A percentile compares a stretch with the other conserved stretches of the same genome.
Conservation (phyloP, 30 jellyfish, hydroid and myxozoan genomes). For the Hydractinia echinata region DNA sequence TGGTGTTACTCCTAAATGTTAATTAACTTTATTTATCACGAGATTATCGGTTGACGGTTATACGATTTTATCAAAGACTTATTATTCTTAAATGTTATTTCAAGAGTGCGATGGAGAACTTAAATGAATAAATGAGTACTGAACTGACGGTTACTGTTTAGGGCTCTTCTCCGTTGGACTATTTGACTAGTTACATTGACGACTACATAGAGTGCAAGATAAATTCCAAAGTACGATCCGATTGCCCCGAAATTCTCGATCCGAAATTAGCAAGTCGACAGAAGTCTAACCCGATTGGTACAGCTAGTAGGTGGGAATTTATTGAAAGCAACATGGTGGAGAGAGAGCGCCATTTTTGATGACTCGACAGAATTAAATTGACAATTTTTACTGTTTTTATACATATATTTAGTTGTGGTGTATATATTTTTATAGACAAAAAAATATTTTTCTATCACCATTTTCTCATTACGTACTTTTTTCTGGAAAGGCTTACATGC, state of each 20-base stretch:
- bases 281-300: background rate
- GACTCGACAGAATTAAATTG: too few relatives aligned
- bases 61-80: background rate
- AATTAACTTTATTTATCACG: background rate
- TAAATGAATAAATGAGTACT: background rate
- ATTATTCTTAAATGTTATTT: background rate
- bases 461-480: too few relatives aligned
- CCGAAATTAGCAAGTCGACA: conserved; percentile 25
- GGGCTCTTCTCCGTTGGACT: conserved; percentile 91
- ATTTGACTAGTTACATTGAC: conserved; percentile 54
- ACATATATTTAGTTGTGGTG: too few relatives aligned
- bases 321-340: background rate
- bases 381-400: too few relatives aligned
- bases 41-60: background rate
- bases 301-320: conserved; percentile 21
- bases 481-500: too few relatives aligned
- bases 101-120: background rate
- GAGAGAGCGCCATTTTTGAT: too few relatives aligned
- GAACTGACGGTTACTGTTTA: background rate
- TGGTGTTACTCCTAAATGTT: too few relatives aligned
- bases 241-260: conserved; percentile 58
- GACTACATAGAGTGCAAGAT: conserved; percentile 68
- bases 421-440: too few relatives aligned
- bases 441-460: too few relatives aligned
- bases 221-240: conserved; percentile 26